Percentiles rank a stretch among this genome's conserved stretches.
Evolutionary conservation across 2,888 invertebrate species (phyloP).

Genomic region (Drosophila subquinaria): DNA sequence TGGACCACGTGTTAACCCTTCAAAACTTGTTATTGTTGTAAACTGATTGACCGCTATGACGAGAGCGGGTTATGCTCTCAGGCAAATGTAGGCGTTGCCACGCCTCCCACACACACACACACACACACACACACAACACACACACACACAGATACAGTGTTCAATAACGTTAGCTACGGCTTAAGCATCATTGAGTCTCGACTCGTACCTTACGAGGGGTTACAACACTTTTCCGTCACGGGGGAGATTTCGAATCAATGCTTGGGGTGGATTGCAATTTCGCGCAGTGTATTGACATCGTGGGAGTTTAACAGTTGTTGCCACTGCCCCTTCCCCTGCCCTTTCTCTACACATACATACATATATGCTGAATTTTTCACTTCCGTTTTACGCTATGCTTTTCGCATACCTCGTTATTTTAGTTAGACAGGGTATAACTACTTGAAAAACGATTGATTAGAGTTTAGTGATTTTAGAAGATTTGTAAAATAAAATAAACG

Average conservation of each 20-base stretch:
- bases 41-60: slow-evolving; percentile 68
- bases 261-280: slow-evolving; percentile 27
- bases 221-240: slow-evolving; percentile 2
- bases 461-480: background rate
- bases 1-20: slow-evolving; percentile 75
- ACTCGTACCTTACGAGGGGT: slow-evolving; percentile 16
- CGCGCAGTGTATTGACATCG: slow-evolving; percentile 71
- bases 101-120: background rate
- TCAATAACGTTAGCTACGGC: slow-evolving; percentile 52
- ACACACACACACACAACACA: background rate
- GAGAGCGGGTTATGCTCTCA: slow-evolving; percentile 6
- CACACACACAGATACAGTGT: slow-evolving; percentile 8
- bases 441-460: background rate
- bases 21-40: slow-evolving; percentile 70
- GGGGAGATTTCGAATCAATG: slow-evolving; percentile 5
- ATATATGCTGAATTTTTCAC: slow-evolving; percentile 43
- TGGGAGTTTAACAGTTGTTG: slow-evolving; percentile 79
- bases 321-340: background rate
- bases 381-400: slow-evolving; percentile 39
- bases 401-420: background rate
- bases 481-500: too few relatives aligned
- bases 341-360: background rate
- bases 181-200: slow-evolving; percentile 60
- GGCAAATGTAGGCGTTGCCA: slow-evolving; percentile 29
- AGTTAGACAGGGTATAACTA: background rate